A percentile compares a stretch with the other conserved stretches of the same genome.
Conservation (phyloP, 2,888 invertebrate species). For the Candidula unifasciata region DNA sequence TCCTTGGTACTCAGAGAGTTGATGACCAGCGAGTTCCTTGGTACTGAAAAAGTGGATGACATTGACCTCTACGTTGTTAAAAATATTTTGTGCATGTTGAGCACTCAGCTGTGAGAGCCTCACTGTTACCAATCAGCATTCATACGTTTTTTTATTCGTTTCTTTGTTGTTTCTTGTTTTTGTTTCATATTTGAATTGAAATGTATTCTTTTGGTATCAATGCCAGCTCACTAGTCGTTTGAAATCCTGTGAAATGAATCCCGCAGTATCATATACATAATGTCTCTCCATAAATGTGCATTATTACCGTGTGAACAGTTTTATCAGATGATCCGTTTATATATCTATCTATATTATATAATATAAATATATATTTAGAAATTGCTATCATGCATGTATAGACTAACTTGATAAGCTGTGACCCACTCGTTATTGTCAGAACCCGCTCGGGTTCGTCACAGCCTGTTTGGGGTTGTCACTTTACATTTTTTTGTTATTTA, state of each 20-base stretch:
- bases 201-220: neutral
- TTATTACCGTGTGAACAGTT: neutral
- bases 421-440: no score
- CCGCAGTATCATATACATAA: neutral
- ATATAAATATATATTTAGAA: slow-evolving; percentile 5
- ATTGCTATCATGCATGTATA: neutral
- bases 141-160: no score
- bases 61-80: no score
- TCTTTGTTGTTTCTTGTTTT: neutral
- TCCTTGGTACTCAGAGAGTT: no score
- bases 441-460: no score
- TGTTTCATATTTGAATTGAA: no score
- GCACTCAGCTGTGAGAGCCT: no score
- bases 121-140: no score
- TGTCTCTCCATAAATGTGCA: neutral
- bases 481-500: slow-evolving; percentile 3
- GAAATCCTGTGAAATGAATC: slow-evolving; percentile 47
- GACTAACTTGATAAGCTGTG: neutral
- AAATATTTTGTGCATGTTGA: no score
- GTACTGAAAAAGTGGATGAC: no score
- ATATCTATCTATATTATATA: slow-evolving; percentile 1
- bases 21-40: no score
- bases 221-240: slow-evolving; percentile 34
- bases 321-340: slow-evolving; percentile 1
- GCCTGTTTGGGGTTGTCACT: neutral